Base-by-base conservation (phyloP, 1,140 invertebrate genomes). In the Atta cephalotes region DNA sequence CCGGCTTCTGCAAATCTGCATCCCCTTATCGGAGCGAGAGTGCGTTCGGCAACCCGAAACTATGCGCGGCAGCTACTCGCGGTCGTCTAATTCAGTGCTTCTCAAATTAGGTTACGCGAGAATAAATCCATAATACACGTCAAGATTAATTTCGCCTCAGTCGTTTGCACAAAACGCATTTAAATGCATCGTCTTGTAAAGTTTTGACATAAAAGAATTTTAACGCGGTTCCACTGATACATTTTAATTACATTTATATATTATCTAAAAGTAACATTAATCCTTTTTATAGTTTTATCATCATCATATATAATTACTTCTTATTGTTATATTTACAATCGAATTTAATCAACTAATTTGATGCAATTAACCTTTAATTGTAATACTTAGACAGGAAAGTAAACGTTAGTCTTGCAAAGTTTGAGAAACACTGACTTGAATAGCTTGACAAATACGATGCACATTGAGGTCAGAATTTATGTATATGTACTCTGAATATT, bases 21-120 rank as follows among this genome's bases (percentile, higher is more conserved):
- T 63, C 80, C 80, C 56, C 70, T 84, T 84, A 51, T 84, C 70
- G 56, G 56, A 25, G 58, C 18, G 70, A 84, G 70, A 35, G 80
- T 62, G 70, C 70, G 70, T 76, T 76, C 80, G 70, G 70, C n/a
- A 76, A 76, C 4, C 80, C 80, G 80, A 84, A 84, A 84, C 80
- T 84, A 84, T 84, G 80, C 39, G 56, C 56, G 70, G 70, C 80
- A 84, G 80, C 70, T 76, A 84, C 39, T 62, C 80, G 80, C 39
- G 70, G 80, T 84, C 70, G 56, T 39, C 80, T 49, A 62, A 82
- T 74, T 60, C 80, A 84, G 80, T 84, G 80, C 35, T 9, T 84
- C 80, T 84, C 80, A 84, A 74, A 76, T 62, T 25, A 14, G 25
- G 39, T 74, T 72, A 31, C 35, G n/a, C n/a, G 14, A 84, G 39